Conservation (phyloP, 1,140 invertebrate species). For the Asobara japonica region DNA sequence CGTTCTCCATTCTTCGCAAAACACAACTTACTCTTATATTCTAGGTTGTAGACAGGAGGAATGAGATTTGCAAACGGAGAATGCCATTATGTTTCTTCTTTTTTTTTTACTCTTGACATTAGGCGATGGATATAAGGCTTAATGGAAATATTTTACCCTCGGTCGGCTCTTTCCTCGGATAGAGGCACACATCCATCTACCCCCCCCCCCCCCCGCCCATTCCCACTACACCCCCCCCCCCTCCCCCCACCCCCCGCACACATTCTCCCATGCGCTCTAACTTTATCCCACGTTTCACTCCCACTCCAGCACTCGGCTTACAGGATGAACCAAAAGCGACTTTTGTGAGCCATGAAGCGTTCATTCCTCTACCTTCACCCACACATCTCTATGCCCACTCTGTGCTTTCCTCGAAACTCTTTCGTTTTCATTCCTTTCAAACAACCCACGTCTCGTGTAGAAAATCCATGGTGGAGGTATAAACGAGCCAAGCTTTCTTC, state of each 20-base stretch:
- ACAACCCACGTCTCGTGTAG: not conserved
- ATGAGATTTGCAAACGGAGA: slow-evolving; percentile 42
- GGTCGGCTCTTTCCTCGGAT: not conserved
- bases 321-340: slow-evolving; percentile 16
- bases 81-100: slow-evolving; percentile 45
- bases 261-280: not conserved
- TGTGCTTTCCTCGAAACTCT: not conserved
- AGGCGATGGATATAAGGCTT: not conserved
- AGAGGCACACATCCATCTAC: not conserved
- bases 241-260: slow-evolving; percentile 20
- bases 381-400: not conserved
- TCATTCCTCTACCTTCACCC: slow-evolving; percentile 1
- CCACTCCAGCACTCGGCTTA: not conserved
- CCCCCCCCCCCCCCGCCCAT: not conserved
- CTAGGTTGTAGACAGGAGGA: not conserved
- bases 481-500: not conserved
- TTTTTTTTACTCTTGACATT: slow-evolving; percentile 14
- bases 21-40: not conserved
- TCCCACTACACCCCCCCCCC: slow-evolving; percentile 25
- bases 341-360: slow-evolving; percentile 15
- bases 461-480: slow-evolving; percentile 3
- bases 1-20: not conserved
- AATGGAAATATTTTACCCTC: slow-evolving; percentile 14
- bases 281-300: not conserved
- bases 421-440: slow-evolving; percentile 14